Base-by-base conservation (phyloP, 2,888 invertebrate species). In the Beris morrisii region DNA sequence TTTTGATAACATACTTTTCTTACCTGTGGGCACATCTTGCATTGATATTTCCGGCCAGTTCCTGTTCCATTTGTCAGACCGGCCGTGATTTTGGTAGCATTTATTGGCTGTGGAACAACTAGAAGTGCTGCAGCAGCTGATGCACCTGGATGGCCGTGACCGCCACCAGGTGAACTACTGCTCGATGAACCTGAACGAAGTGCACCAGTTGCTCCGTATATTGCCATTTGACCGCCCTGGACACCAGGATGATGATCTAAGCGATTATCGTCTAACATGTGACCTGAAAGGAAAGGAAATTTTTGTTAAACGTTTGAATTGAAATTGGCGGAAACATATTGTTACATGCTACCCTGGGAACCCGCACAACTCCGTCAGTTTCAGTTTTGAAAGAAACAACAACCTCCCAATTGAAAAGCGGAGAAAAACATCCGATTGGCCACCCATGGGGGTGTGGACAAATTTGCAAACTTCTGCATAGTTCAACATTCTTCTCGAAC, bases 11-110 rank as follows among this genome's bases (percentile, higher is more conserved):
- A 64, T 66, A 71, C 70, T 38, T 66, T 69, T 83, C 91, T 84
- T 83, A 97, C 95, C 93, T 96, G 94, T 72, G 95, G 94, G 79
- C 95, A 95, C 95, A 95, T 95, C 84, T 95, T 95, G 87, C 95
- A 95, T 81, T 93, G 93, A 83, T 95, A 95, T 83, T 95, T 95
- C 78, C 95, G 74, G 58, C 81, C 81, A 69, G 79, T 81, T 64
- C 80, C 79, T n/a, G 74, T 65, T 63, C 77, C 77, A 57, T 78
- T 77, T 5, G 76, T 73, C 4, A 75, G 73, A 22, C 82, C 81
- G 65, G 82, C 79, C 66, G 82, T 82, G 78, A 86, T 85, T 78
- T 86, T 86, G 65, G 85, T 84, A 67, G 87, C 90, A 79, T 90
- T 90, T 67, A 92, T 86, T 15, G 94, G 94, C 76, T 95, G 95